Conservation (phyloP, 2,797 vertebrate genomes). For the Poecilia picta region DNA sequence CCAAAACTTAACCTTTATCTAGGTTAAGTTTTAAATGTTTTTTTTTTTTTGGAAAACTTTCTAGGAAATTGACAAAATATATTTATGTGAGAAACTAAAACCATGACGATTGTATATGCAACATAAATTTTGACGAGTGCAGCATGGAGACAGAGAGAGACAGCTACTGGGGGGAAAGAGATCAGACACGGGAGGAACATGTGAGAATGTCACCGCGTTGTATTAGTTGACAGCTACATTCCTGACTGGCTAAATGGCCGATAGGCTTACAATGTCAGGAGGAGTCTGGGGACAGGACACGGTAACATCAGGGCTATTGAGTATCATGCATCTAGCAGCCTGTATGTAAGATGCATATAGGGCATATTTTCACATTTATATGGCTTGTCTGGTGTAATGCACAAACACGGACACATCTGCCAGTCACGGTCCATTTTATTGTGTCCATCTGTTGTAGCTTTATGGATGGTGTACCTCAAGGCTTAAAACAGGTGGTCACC, state of each 20-base stretch:
- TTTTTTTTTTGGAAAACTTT: no score
- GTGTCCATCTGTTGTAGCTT: slow-evolving; percentile 77
- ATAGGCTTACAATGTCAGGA: slow-evolving; percentile 61
- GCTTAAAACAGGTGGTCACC: slow-evolving; percentile 76
- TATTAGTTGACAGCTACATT: slow-evolving; percentile 71
- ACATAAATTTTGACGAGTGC: not conserved
- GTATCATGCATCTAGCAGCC: slow-evolving; percentile 64
- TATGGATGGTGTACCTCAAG: slow-evolving; percentile 60
- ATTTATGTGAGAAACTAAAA: slow-evolving; percentile 10
- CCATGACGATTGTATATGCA: slow-evolving; percentile 1
- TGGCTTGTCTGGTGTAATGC: slow-evolving; percentile 33
- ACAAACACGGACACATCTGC: slow-evolving; percentile 31
- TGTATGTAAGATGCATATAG: slow-evolving; percentile 40
- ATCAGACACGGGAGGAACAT: slow-evolving; percentile 61
- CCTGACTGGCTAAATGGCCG: slow-evolving; percentile 72
- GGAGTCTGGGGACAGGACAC: slow-evolving; percentile 42
- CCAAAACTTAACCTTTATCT: not conserved
- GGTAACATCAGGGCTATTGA: slow-evolving; percentile 70
- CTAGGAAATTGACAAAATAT: slow-evolving; percentile 1
- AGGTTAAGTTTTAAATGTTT: not conserved
- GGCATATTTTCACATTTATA: slow-evolving; percentile 55
- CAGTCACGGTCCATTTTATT: slow-evolving; percentile 73
- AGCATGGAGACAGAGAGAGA: slow-evolving; percentile 21
- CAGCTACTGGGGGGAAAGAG: slow-evolving; percentile 15
- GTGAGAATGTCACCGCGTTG: slow-evolving; percentile 45